These are phyloP conservation scores for Drosophila picticornis DNA, from an alignment of 2,888 invertebrate genomes.

Conservation along the genomic window DNA sequence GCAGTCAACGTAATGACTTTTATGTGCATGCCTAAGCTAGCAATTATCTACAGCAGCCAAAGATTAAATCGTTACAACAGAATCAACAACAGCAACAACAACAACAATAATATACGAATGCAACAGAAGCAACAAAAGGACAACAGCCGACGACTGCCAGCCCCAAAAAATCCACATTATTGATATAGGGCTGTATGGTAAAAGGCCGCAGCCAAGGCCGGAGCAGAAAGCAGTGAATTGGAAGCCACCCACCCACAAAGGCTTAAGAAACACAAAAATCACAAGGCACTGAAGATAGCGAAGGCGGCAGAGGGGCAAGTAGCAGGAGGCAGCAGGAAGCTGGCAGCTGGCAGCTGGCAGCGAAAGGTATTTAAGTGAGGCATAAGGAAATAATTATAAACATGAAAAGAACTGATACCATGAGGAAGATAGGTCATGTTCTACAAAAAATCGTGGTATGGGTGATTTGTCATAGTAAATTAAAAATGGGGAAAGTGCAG, in stretches of 20 bases:
- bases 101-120: slow-evolving; percentile 23
- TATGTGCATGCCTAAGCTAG: slow-evolving; percentile 77
- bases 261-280: slow-evolving; percentile 74
- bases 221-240: neutral
- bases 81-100: slow-evolving; percentile 19
- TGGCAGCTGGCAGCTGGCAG: slow-evolving; percentile 16
- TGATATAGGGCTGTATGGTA: slow-evolving; percentile 55
- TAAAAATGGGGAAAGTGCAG: neutral
- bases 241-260: slow-evolving; percentile 42
- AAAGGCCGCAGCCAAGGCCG: slow-evolving; percentile 12
- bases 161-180: slow-evolving; percentile 67
- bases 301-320: neutral
- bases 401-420: slow-evolving; percentile 47
- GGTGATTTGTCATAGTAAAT: neutral
- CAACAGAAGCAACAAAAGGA: slow-evolving; percentile 41
- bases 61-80: slow-evolving; percentile 72
- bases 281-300: slow-evolving; percentile 62
- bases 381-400: slow-evolving; percentile 75
- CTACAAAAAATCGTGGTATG: slow-evolving; percentile 6
- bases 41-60: slow-evolving; percentile 78
- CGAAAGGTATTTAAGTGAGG: slow-evolving; percentile 58
- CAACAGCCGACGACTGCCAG: slow-evolving; percentile 48
- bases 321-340: slow-evolving; percentile 3
- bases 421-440: slow-evolving; percentile 18
- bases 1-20: slow-evolving; percentile 77